Conservation (phyloP, 2,888 invertebrate genomes). For the Nezara viridula region DNA sequence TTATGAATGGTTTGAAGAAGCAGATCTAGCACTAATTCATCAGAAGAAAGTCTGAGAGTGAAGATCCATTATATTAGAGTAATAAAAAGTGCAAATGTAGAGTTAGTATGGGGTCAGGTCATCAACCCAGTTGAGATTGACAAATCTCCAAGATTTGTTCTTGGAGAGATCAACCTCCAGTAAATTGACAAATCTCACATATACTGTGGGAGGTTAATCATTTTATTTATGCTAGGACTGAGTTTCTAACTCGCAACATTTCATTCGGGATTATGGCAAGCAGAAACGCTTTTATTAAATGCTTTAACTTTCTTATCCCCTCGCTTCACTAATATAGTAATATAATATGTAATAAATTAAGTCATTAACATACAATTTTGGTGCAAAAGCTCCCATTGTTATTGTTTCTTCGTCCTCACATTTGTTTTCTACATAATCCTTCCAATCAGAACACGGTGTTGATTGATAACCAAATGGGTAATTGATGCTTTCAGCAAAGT, state of each 20-base stretch:
- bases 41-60: too few species aligned
- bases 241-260: slow-evolving; percentile 17
- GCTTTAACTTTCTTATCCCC: too few species aligned
- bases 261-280: too few species aligned
- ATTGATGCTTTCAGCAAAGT: slow-evolving; percentile 80
- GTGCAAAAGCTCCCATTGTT: slow-evolving; percentile 50
- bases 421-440: slow-evolving; percentile 54
- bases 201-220: not conserved
- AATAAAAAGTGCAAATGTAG: too few species aligned
- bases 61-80: too few species aligned
- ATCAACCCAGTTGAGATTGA: too few species aligned
- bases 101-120: too few species aligned
- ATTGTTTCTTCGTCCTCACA: slow-evolving; percentile 58
- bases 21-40: too few species aligned
- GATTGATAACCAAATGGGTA: slow-evolving; percentile 79
- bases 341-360: not conserved
- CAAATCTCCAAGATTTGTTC: too few species aligned
- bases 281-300: too few species aligned
- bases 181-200: not conserved
- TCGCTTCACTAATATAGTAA: not conserved
- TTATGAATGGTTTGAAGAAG: too few species aligned
- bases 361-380: not conserved
- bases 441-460: slow-evolving; percentile 72
- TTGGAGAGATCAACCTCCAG: not conserved
- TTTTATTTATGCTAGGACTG: not conserved